Conservation (phyloP, 2,113 vertebrate genomes). For the Chaetodon auriga region DNA sequence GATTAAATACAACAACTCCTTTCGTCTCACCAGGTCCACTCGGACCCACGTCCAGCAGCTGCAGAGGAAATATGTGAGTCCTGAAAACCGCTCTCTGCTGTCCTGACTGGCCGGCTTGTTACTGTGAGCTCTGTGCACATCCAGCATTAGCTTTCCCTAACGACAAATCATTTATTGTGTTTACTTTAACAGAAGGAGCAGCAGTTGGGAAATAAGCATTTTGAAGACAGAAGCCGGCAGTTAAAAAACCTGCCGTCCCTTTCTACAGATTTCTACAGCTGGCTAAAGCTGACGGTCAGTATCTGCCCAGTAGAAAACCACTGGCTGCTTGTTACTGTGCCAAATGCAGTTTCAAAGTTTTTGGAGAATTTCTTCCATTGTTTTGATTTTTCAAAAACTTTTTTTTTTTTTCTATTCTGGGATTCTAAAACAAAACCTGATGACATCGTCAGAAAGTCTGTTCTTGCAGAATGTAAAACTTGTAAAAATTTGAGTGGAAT, state of each 20-base stretch:
- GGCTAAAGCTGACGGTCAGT: slow-evolving; percentile 81
- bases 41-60: slow-evolving; percentile 73
- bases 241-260: slow-evolving; percentile 73
- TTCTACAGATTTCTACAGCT: slow-evolving; percentile 76
- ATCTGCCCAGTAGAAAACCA: neutral
- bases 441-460: slow-evolving; percentile 8
- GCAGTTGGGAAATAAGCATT: slow-evolving; percentile 70
- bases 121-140: neutral
- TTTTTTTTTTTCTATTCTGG: neutral
- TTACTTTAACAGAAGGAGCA: slow-evolving; percentile 74
- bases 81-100: neutral
- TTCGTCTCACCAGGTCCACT: slow-evolving; percentile 69
- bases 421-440: slow-evolving; percentile 1
- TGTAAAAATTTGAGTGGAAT: slow-evolving; percentile 46
- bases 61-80: slow-evolving; percentile 74
- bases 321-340: neutral
- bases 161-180: neutral
- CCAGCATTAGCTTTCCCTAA: neutral
- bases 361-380: slow-evolving; percentile 14
- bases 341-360: neutral
- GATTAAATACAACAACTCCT: slow-evolving; percentile 66
- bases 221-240: slow-evolving; percentile 70
- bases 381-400: slow-evolving; percentile 4
- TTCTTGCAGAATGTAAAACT: slow-evolving; percentile 42
- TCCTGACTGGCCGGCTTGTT: too few relatives aligned